Evolutionary conservation across 2,797 vertebrate genomes (phyloP).

Genomic region (Pteronotus mesoamericanus): DNA sequence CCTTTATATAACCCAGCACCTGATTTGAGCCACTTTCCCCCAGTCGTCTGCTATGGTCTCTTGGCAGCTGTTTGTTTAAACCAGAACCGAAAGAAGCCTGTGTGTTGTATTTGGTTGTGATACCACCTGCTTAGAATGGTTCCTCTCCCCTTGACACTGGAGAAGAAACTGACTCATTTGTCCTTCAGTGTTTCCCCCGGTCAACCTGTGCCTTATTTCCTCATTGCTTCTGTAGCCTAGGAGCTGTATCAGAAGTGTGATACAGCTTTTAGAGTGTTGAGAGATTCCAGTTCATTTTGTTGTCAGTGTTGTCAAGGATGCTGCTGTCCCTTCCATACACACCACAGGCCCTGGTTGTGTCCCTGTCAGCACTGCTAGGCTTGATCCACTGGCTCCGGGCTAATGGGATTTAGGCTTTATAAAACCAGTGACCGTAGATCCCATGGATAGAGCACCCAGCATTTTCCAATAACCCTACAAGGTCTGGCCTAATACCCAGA

Average conservation of each 20-base stretch:
- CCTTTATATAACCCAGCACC: fast-evolving
- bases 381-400: background rate
- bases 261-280: too few species aligned
- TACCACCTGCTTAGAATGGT: background rate
- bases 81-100: background rate
- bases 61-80: background rate
- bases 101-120: background rate
- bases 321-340: background rate
- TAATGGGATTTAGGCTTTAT: background rate
- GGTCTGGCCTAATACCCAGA: background rate
- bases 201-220: background rate
- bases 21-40: background rate
- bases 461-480: background rate
- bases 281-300: background rate
- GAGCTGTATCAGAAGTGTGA: background rate
- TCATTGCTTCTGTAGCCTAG: background rate
- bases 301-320: background rate
- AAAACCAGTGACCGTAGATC: background rate
- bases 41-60: too few species aligned
- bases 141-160: background rate
- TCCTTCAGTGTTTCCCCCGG: background rate
- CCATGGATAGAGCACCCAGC: background rate
- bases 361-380: background rate
- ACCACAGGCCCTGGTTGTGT: background rate
- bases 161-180: background rate